phyloP scores from a whole-genome alignment of 2,888 invertebrate species.

The Metopia argyrocephala region DNA sequence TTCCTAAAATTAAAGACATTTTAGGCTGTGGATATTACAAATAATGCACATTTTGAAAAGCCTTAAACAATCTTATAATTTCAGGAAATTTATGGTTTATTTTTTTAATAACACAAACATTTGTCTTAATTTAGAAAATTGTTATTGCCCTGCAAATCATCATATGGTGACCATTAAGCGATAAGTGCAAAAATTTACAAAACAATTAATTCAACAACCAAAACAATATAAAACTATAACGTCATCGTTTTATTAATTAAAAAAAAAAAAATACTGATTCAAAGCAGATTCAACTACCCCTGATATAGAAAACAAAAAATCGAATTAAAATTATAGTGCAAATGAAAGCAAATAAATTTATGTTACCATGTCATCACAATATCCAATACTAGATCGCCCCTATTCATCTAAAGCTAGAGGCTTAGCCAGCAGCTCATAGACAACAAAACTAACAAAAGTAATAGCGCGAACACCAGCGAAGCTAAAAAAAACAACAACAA shows the following conservation, averaged over 20 bases:
- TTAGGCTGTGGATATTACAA: no score
- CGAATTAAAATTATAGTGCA: not conserved
- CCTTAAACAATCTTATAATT: no score
- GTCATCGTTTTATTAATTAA: slow-evolving; percentile 26
- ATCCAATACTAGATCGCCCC: slow-evolving; percentile 3
- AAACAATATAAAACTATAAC: slow-evolving; percentile 14
- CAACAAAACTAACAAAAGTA: no score
- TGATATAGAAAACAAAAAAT: not conserved
- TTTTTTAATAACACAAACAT: no score
- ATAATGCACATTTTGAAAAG: no score
- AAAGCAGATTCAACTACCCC: slow-evolving; percentile 24
- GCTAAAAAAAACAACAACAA: not conserved
- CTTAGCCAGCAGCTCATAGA: not conserved
- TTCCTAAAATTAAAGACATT: no score
- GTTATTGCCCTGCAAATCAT: not conserved
- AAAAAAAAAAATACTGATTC: not conserved
- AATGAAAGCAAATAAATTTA: not conserved
- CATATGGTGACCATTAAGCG: slow-evolving; percentile 20
- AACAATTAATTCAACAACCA: not conserved
- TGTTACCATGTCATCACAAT: not conserved
- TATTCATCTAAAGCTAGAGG: not conserved
- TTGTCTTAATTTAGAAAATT: not conserved
- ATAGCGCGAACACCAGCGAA: no score
- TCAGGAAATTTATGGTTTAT: no score
- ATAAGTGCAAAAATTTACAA: slow-evolving; percentile 2